A percentile compares a stretch with the other conserved stretches of the same genome.
Conservation (phyloP, 1,140 invertebrate genomes). For the Megathymus violae region DNA sequence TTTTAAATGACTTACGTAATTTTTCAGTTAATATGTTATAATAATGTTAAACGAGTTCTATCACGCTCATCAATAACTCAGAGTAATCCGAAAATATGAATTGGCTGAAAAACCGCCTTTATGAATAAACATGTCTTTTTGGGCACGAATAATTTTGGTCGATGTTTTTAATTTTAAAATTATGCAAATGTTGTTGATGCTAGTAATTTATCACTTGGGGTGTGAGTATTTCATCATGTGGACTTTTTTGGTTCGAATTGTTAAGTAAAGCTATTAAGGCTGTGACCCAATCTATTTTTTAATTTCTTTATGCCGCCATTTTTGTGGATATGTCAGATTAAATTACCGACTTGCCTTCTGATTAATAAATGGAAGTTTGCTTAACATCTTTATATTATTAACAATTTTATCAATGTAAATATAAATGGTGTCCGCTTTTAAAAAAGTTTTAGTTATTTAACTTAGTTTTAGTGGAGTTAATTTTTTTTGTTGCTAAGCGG, state of each 20-base stretch:
- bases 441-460: too few species aligned
- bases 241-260: slow-evolving; percentile 34
- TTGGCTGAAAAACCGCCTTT: slow-evolving; percentile 11
- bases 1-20: too few species aligned
- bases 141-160: slow-evolving; percentile 15
- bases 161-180: slow-evolving; percentile 34
- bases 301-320: slow-evolving; percentile 32
- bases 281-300: slow-evolving; percentile 32
- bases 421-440: too few species aligned
- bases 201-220: slow-evolving; percentile 37
- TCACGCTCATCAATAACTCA: neutral
- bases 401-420: too few species aligned
- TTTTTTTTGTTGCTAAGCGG: too few species aligned
- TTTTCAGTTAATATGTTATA: too few species aligned
- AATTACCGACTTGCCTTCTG: slow-evolving; percentile 13
- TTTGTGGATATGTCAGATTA: slow-evolving; percentile 23
- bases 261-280: slow-evolving; percentile 32
- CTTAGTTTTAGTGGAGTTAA: too few species aligned
- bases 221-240: slow-evolving; percentile 36
- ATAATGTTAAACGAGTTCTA: too few species aligned
- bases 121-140: slow-evolving; percentile 15
- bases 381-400: too few species aligned
- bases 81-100: neutral
- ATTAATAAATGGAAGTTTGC: slow-evolving; percentile 21
- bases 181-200: slow-evolving; percentile 31